Base-by-base conservation (phyloP, 2,888 invertebrate genomes). In the Lepas anatifera region DNA sequence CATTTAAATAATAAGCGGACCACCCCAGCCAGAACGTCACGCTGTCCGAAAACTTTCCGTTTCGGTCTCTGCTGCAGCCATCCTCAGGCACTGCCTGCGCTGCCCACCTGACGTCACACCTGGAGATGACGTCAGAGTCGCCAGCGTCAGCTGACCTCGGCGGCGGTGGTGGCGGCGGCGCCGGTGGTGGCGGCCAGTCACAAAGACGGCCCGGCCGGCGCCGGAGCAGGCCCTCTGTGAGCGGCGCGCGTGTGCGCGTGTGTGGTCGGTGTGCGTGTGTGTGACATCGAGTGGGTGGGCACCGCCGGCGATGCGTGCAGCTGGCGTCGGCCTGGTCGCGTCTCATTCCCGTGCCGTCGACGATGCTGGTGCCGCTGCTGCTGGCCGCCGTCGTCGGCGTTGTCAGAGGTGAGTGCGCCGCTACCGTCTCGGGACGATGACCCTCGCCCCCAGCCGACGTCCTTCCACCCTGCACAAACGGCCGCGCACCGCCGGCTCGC, bases 151-250 rank as follows among this genome's bases (percentile, higher is more conserved):
- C 48, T 48, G 48, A 48, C 48, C 48, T 48, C 48, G 48, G 39
- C 66, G 27, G 66, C 43, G 66, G 66, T 25, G 39, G 66, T 27
- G 39, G 39, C 66, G 25, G 39, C 35, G 64, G 66, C 41, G 39
- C n/a, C 66, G 25, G 39, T 22, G 64, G 32, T n/a, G 39, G 39
- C 29, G 66, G 43, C 16, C 27, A 7, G 39, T 27, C 43, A 32
- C 43, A 66, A 43, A 66, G 39, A 41, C 25, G 66, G 39, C 11
- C 25, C 27, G n/a, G 25, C 27, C 43, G 66, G 43, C 66, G 25
- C 35, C 39, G 22, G 39, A n/a, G 32, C 3, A 25, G 43, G 66
- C 32, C 3, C 43, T 32, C 35, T 10, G 35, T 22, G 16, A n/a
- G n/a, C 6, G 35, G 63, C 37, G 58, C 6, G 48, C n/a, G 48